A percentile compares a stretch with the other conserved stretches of the same genome.
Evolutionary conservation across 2,888 invertebrate genomes (phyloP).

Genomic region (Leptogaster cylindrica): DNA sequence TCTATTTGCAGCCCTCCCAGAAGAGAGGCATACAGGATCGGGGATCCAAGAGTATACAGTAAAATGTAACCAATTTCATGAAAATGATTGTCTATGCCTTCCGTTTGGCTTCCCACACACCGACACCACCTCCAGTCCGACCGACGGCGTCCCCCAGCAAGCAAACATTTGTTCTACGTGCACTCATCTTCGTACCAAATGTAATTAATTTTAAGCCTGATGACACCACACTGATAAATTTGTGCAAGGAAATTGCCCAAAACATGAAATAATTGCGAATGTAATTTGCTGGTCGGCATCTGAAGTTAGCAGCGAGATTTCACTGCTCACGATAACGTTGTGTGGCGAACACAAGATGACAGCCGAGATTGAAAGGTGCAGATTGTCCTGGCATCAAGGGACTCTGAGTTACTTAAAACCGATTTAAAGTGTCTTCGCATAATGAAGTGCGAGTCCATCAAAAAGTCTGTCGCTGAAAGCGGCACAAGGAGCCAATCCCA

Average conservation of each 20-base stretch:
- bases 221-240: conserved; percentile 63
- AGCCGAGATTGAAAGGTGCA: not conserved
- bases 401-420: not conserved
- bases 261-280: conserved; percentile 64
- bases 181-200: conserved; percentile 5
- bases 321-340: not conserved
- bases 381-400: conserved; percentile 2
- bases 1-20: conserved; percentile 14
- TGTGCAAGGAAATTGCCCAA: conserved; percentile 62
- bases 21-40: not conserved
- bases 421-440: not conserved
- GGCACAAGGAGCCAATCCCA: not conserved
- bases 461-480: not conserved
- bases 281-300: conserved; percentile 58
- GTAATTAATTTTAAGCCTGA: conserved; percentile 61
- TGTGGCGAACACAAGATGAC: too few relatives aligned
- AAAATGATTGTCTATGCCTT: conserved; percentile 19
- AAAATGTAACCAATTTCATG: conserved; percentile 35
- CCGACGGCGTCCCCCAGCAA: too few relatives aligned
- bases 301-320: conserved; percentile 20
- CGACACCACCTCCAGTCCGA: too few relatives aligned
- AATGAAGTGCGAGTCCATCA: not conserved
- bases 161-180: not conserved
- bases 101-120: conserved; percentile 7
- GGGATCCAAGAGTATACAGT: conserved; percentile 21